Conservation (phyloP, 2,888 invertebrate species). For the Noctua fimbriata region DNA sequence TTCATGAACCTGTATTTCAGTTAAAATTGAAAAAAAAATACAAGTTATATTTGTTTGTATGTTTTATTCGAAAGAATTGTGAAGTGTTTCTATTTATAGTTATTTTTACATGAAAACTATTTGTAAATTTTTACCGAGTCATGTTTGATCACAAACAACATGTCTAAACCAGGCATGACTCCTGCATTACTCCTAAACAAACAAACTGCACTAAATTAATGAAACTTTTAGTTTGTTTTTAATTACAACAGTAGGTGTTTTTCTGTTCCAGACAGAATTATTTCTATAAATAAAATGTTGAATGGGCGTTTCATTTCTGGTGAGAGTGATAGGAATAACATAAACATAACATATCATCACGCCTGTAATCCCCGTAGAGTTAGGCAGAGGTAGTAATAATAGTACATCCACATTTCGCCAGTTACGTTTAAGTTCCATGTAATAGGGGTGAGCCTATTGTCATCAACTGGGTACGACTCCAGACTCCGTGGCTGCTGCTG, state of each 20-base stretch:
- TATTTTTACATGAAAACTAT: background rate
- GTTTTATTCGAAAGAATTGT: background rate
- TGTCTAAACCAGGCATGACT: constrained; percentile 10
- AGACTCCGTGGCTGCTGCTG: too few species aligned
- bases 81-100: background rate
- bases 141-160: constrained; percentile 10
- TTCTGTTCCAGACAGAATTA: constrained; percentile 9
- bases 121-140: background rate
- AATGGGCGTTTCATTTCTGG: too few species aligned
- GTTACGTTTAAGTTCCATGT: too few species aligned
- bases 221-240: constrained; percentile 33
- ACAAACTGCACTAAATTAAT: constrained; percentile 30
- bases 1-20: background rate
- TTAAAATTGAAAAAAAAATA: background rate
- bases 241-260: constrained; percentile 3
- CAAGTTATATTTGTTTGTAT: background rate
- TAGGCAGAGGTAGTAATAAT: too few species aligned
- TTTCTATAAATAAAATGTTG: constrained; percentile 2
- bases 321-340: too few species aligned
- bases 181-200: constrained; percentile 1
- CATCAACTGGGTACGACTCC: too few species aligned
- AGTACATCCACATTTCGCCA: too few species aligned
- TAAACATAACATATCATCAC: too few species aligned
- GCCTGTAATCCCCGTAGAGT: too few species aligned
- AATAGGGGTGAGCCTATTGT: too few species aligned